Evolutionary conservation across 1,140 invertebrate species (phyloP).

Genomic region (Aphis craccivora): DNA sequence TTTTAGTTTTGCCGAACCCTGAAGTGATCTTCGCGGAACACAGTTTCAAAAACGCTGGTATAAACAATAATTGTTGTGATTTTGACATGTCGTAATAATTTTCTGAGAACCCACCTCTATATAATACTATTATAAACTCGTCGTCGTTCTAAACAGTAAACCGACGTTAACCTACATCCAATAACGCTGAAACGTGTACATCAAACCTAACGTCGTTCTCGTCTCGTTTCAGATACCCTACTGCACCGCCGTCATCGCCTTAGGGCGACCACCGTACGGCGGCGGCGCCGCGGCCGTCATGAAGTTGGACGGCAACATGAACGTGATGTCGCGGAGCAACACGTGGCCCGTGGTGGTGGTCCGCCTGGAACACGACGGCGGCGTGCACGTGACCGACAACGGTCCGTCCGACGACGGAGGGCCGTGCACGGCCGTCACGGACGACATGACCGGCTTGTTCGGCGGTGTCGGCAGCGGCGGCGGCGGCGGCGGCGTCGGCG

Average conservation of each 20-base stretch:
- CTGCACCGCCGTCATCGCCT: too few species aligned
- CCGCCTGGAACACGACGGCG: slow-evolving; percentile 45
- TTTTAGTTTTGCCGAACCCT: too few species aligned
- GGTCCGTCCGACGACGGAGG: slow-evolving; percentile 5
- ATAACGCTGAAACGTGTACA: too few species aligned
- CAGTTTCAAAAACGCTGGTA: too few species aligned
- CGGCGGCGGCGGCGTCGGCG: neutral
- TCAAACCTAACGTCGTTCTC: neutral
- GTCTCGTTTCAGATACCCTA: neutral
- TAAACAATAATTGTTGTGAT: too few species aligned
- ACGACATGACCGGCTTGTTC: neutral
- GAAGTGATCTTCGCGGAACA: too few species aligned
- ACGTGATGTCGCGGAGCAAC: slow-evolving; percentile 59
- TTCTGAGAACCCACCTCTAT: too few species aligned
- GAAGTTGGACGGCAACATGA: slow-evolving; percentile 47
- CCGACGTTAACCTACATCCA: too few species aligned
- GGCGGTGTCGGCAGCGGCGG: neutral
- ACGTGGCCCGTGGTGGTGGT: slow-evolving; percentile 61
- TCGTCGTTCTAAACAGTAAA: too few species aligned
- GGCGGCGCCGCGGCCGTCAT: neutral
- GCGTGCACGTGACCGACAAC: neutral
- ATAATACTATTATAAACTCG: too few species aligned
- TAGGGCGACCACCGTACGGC: too few species aligned
- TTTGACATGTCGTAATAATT: too few species aligned
- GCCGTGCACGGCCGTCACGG: slow-evolving; percentile 44